Conservation (phyloP, 2,113 vertebrate genomes). For the Mionectes macconnelli region DNA sequence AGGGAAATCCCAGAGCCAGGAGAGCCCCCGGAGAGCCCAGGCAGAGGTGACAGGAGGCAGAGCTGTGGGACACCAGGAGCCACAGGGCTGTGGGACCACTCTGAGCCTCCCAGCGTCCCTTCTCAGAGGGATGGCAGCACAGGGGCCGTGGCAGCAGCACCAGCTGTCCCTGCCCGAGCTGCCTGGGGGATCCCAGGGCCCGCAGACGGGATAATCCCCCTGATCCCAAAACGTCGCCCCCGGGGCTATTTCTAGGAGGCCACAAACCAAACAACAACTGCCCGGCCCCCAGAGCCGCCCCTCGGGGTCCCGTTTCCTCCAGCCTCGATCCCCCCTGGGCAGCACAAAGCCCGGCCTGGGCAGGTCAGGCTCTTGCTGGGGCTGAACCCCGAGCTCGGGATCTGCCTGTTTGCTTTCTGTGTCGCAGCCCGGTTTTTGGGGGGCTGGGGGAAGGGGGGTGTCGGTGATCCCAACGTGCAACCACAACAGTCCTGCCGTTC, state of each 20-base stretch:
- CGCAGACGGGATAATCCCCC: background rate
- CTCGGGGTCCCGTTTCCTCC: background rate
- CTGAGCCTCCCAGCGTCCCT: background rate
- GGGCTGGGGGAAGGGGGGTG: too few species aligned
- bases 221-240: background rate
- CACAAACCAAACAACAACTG: conserved; percentile 31
- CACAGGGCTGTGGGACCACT: background rate
- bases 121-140: background rate
- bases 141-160: background rate
- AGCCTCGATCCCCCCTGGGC: background rate
- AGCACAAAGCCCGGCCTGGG: background rate
- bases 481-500: background rate
- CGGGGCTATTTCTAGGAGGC: background rate
- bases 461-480: background rate
- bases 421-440: too few species aligned
- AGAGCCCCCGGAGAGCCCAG: background rate
- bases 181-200: background rate
- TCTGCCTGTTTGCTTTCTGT: too few species aligned
- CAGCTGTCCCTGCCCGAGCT: background rate
- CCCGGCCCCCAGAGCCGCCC: background rate
- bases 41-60: fast-evolving
- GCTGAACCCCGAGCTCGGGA: background rate
- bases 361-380: background rate
- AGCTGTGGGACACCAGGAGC: background rate
- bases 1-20: background rate